Evolutionary conservation across 2,888 invertebrate species (phyloP), one percentile per base, ranked within the genome.

Genomic region (Anthophora plumipes): DNA sequence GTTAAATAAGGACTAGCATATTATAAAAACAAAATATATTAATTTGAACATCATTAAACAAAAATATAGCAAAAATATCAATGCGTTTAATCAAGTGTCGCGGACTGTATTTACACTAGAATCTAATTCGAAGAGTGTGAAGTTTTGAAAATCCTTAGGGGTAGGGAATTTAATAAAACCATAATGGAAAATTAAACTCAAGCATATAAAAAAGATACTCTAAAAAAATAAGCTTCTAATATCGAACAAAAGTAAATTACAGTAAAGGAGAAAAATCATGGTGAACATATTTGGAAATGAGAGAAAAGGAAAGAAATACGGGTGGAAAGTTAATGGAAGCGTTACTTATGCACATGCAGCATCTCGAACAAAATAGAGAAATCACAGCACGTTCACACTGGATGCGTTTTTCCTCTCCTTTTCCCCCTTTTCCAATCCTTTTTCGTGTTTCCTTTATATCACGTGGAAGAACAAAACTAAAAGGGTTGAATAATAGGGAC

Each of bases 401-500:
- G 8, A 3, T 20, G 20, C 20, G 7, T 7, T 41, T 4, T 14
- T 3, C 4, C 9, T 1, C 4, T 5, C 14, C 1, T 11, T 14
- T 0, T 1, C 11, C 20, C 7, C 14, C 43, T 0, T 3, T 61
- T 11, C 0, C 6, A 1, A 43, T 25, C 17, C 17, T 43, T 46
- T n/a, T 14, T 22, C 22, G 9, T 14, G 25, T 61, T 22, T 17
- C 14, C 9, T 12, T 37, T 52, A 11, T 11, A 22, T 11, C 25
- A 14, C 31, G 12, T 46, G 8, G 17, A 8, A 0, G 31, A 14
- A 22, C 37, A 61, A 46, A 20, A 12, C 31, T n/a, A 20, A 55
- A 57, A n/a, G 46, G 41, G 48, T 22, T 55, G 75, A 63, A 75
- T 63, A 63, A 69, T 63, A 63, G 17, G 48, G 17, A n/a, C 37